These are phyloP conservation scores for Anastatus disparis DNA, from an alignment of 1,140 invertebrate species.

Conservation along the genomic window DNA sequence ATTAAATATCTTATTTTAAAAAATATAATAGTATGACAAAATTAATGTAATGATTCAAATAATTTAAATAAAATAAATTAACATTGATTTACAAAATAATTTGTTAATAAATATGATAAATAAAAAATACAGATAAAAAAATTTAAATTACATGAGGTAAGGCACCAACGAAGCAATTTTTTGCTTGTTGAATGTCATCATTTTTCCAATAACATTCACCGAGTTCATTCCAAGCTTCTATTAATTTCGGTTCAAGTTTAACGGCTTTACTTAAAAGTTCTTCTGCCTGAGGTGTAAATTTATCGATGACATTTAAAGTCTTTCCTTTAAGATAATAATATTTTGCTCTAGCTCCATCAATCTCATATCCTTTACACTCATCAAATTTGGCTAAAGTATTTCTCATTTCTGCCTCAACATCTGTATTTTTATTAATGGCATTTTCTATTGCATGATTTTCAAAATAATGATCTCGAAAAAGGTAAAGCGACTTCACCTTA, in stretches of 20 bases:
- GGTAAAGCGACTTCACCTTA: slow-evolving; percentile 75
- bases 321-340: slow-evolving; percentile 82
- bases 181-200: slow-evolving; percentile 82
- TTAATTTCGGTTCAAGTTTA: slow-evolving; percentile 83
- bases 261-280: slow-evolving; percentile 84
- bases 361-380: slow-evolving; percentile 73
- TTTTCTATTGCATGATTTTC: slow-evolving; percentile 77
- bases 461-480: slow-evolving; percentile 82
- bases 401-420: slow-evolving; percentile 75
- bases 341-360: slow-evolving; percentile 72
- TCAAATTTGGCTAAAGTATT: slow-evolving; percentile 74
- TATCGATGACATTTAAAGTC: slow-evolving; percentile 79
- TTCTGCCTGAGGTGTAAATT: slow-evolving; percentile 76
- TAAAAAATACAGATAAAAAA: too few species aligned
- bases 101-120: slow-evolving; percentile 1
- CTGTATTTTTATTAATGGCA: slow-evolving; percentile 73
- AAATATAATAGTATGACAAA: not conserved
- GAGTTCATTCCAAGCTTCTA: slow-evolving; percentile 90
- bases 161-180: slow-evolving; percentile 86
- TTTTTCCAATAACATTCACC: slow-evolving; percentile 93
- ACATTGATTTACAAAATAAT: slow-evolving; percentile 18
- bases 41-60: not conserved
- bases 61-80: slow-evolving; percentile 11
- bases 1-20: not conserved
- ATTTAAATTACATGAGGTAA: slow-evolving; percentile 81